Base-by-base conservation (phyloP, 2,888 invertebrate genomes). In the Orthonychiurus folsomi region DNA sequence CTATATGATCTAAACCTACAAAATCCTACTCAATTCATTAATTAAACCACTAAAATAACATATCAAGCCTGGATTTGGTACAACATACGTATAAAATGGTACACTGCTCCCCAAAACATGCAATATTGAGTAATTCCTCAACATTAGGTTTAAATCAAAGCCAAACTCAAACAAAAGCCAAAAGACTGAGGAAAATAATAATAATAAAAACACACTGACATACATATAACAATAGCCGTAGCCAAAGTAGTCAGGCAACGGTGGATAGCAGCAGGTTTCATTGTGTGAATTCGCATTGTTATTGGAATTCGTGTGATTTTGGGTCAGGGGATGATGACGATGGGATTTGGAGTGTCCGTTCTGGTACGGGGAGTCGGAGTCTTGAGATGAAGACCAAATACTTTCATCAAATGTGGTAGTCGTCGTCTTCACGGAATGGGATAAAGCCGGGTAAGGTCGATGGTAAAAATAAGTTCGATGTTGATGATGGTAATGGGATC, bases 391-490 rank as follows among this genome's bases (percentile, higher is more conserved):
- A n/a, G n/a, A n/a, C n/a, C n/a, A n/a, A n/a, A n/a, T n/a, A n/a
- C n/a, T n/a, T n/a, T n/a, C n/a, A n/a, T n/a, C n/a, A n/a, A n/a
- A n/a, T n/a, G n/a, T n/a, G n/a, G n/a, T n/a, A n/a, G n/a, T n/a
- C n/a, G n/a, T n/a, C n/a, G n/a, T 37, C 15, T 37, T 37, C 15
- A 37, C 15, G 15, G 37, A 37, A 56, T 26, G 12, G 56, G 15
- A 27, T 21, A 27, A 12, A 55, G 55, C 3, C 9, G 55, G 55
- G 25, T 55, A 56, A n/a, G 28, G 28, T 27, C 56, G 56, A 56
- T 56, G 56, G 23, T 28, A 18, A 37, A 12, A 26, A 24, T 21
- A 55, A 15, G 55, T 24, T 20, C 27, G 27, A 21, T 56, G 25
- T 3, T n/a, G 25, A 37, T 28, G 12, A 3, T 37, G 27, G 18